These are phyloP conservation scores for Aplysina aerophoba DNA, from an alignment of 37 sponge, comb jelly and placozoan genomes.

Conservation along the genomic window DNA sequence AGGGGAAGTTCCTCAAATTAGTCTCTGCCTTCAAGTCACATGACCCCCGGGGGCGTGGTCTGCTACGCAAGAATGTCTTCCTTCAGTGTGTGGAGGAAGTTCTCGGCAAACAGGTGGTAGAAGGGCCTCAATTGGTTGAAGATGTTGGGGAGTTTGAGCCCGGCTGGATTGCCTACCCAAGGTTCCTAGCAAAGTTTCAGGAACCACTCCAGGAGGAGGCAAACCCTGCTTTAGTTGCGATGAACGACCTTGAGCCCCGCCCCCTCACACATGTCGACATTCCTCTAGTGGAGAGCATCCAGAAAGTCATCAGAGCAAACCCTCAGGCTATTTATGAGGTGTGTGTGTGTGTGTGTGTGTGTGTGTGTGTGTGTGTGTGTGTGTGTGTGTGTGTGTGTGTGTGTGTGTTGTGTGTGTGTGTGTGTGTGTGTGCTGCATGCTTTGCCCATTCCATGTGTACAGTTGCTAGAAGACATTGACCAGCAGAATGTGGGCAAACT, in stretches of 20 bases:
- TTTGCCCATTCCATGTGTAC: neutral
- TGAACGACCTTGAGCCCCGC: too few relatives aligned
- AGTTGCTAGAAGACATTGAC: slow-evolving; percentile 38
- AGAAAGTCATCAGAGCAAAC: too few relatives aligned
- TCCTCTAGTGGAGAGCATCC: too few relatives aligned
- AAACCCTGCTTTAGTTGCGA: too few relatives aligned
- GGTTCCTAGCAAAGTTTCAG: slow-evolving; percentile 59
- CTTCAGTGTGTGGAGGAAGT: slow-evolving; percentile 14
- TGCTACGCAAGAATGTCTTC: slow-evolving; percentile 40
- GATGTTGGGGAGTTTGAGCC: neutral
- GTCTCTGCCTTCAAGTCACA: slow-evolving; percentile 45
- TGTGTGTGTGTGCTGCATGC: neutral
- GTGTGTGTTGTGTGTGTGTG: too few relatives aligned
- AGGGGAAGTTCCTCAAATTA: slow-evolving; percentile 51
- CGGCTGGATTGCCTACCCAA: slow-evolving; percentile 54
- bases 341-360: too few relatives aligned
- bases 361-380: too few relatives aligned
- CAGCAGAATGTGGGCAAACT: slow-evolving; percentile 29
- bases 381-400: too few relatives aligned
- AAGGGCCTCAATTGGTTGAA: neutral
- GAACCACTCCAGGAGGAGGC: neutral
- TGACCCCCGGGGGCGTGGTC: slow-evolving; percentile 42
- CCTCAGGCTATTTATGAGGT: too few relatives aligned
- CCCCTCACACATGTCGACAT: too few relatives aligned
- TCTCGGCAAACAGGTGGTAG: neutral